Conservation (phyloP, 2,113 vertebrate genomes). For the Misgurnus mizolepis region DNA sequence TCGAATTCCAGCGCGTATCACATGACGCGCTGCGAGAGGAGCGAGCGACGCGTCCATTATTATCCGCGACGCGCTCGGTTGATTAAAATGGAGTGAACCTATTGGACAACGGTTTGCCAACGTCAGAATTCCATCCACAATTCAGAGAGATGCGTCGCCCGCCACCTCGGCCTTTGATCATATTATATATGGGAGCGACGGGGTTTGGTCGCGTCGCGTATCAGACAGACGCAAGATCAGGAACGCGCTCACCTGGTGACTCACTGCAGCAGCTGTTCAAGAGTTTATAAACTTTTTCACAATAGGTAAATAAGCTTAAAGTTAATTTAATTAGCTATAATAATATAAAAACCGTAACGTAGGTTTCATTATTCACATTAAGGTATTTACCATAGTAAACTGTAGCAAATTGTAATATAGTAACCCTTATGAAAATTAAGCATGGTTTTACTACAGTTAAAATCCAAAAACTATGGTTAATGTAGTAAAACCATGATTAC, state of each 20-base stretch:
- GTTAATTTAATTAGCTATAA: no score
- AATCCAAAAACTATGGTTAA: slow-evolving; percentile 10
- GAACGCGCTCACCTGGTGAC: slow-evolving; percentile 1
- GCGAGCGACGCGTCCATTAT: slow-evolving; percentile 26
- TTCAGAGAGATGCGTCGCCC: background rate
- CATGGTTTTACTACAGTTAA: no score
- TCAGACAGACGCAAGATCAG: background rate
- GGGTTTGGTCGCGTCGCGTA: background rate
- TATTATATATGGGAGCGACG: background rate
- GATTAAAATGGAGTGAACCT: background rate
- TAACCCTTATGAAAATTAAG: no score
- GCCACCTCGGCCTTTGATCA: background rate
- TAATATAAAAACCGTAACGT: no score
- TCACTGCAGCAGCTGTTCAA: no score
- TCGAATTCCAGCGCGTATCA: slow-evolving; percentile 57
- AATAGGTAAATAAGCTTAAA: no score
- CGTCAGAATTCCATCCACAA: background rate
- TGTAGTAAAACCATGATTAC: slow-evolving; percentile 5
- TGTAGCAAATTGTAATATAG: no score
- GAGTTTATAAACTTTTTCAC: no score
- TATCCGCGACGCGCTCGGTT: background rate
- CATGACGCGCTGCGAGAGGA: slow-evolving; percentile 28
- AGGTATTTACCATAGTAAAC: no score
- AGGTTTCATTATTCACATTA: no score
- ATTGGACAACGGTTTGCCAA: background rate